Evolutionary conservation across 1,140 invertebrate species (phyloP), one percentile per base, ranked within the genome.

Genomic region (Rhyzopertha dominica): DNA sequence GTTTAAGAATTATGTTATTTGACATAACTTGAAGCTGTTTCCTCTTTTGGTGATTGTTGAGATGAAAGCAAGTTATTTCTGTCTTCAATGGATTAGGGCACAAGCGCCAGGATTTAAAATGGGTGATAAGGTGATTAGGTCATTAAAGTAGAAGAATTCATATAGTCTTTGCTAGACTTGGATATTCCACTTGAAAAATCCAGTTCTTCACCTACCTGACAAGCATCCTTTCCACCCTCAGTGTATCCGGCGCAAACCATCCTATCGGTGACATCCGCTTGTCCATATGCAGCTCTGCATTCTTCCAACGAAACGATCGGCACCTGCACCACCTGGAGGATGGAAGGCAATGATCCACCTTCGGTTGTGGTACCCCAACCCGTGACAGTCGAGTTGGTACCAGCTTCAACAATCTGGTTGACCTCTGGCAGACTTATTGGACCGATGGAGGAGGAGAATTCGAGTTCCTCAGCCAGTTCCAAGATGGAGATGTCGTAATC

Each of bases 201-300:
- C 19, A 16, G n/a, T 23, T 23, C 9, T 23, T 26, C 4, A 18
- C 18, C 47, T 25, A 43, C 53, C 32, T 70, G 57, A 26, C 62
- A 67, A 8, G 58, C 40, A 26, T 63, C 63, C 32, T 56, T 56
- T 8, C 63, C 65, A 26, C 54, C 60, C 0, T 9, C 20, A 8
- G 37, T 16, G 5, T 59, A 34, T 24, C 68, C 68, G 22, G 67
- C 66, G 43, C 68, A 70, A 16, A 70, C 56, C 68, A 69, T 70
- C 12, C 59, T 34, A 16, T 42, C 43, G 31, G 52, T 48, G 25
- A 41, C 36, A 14, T 22, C 31, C 5, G 26, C 7, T 13, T 28
- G 24, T 10, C 29, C 40, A 14, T 43, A 43, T 3, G 40, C 40
- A 14, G 40, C 31, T 20, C 5, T 22, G 29, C 40, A 43, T 12